Conservation (phyloP, 2,113 vertebrate species). For the Oreochromis niloticus region DNA sequence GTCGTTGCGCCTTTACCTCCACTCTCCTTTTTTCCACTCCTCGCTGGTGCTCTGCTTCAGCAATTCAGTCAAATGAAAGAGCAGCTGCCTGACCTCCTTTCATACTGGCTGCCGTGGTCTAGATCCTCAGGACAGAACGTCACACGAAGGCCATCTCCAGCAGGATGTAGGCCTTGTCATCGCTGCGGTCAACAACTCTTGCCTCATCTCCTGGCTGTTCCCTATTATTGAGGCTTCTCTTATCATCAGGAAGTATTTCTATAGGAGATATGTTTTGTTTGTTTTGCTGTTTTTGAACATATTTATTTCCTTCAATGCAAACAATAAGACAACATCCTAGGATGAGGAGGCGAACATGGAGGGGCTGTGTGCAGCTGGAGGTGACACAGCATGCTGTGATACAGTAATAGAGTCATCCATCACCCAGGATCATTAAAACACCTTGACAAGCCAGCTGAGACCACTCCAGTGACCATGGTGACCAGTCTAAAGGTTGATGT, state of each 20-base stretch:
- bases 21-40: slow-evolving; percentile 6
- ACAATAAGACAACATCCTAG: slow-evolving; percentile 53
- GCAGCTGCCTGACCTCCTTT: slow-evolving; percentile 50
- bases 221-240: slow-evolving; percentile 36
- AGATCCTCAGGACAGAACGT: slow-evolving; percentile 6
- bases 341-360: background rate
- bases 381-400: slow-evolving; percentile 61
- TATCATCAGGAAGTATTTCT: slow-evolving; percentile 62
- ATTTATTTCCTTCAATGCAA: slow-evolving; percentile 50
- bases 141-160: background rate
- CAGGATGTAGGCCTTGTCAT: slow-evolving; percentile 17
- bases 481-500: slow-evolving; percentile 46
- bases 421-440: slow-evolving; percentile 64
- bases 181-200: slow-evolving; percentile 14
- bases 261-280: slow-evolving; percentile 52
- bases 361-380: slow-evolving; percentile 56
- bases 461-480: slow-evolving; percentile 51
- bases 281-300: slow-evolving; percentile 47
- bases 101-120: background rate
- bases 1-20: slow-evolving; percentile 39
- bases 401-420: slow-evolving; percentile 73
- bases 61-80: slow-evolving; percentile 35
- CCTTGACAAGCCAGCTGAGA: slow-evolving; percentile 64
- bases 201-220: slow-evolving; percentile 15
- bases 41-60: slow-evolving; percentile 9